phyloP scores from a whole-genome alignment of 2,888 invertebrate genomes.

The Aphrophora alni region DNA sequence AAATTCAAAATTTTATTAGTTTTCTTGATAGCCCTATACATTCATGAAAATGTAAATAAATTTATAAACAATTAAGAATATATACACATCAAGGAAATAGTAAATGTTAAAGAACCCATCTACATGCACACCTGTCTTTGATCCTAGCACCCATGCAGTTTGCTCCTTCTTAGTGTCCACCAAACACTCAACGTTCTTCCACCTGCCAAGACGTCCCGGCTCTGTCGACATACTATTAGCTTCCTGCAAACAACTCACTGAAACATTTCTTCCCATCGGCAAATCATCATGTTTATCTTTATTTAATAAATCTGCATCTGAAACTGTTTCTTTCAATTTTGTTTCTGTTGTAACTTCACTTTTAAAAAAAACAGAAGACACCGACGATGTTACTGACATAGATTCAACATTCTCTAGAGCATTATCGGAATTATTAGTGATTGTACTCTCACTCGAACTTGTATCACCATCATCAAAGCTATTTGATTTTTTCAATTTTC shows the following conservation, averaged over 20 bases:
- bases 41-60: no score
- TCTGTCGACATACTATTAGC: neutral
- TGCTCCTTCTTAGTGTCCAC: neutral
- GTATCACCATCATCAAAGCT: neutral
- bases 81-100: slow-evolving; percentile 32
- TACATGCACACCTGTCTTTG: slow-evolving; percentile 37
- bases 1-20: no score
- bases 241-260: slow-evolving; percentile 20
- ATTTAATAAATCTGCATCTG: slow-evolving; percentile 2
- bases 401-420: neutral
- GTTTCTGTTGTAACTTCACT: neutral
- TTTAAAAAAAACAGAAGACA: neutral
- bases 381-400: neutral
- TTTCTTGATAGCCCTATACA: no score
- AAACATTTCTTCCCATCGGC: slow-evolving; percentile 11
- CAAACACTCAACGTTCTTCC: slow-evolving; percentile 19
- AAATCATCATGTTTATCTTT: neutral
- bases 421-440: neutral
- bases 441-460: neutral
- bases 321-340: slow-evolving; percentile 6
- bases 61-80: no score
- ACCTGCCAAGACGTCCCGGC: slow-evolving; percentile 12
- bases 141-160: slow-evolving; percentile 21
- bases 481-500: slow-evolving; percentile 15
- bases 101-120: slow-evolving; percentile 35